Base-by-base conservation (phyloP, 2,888 invertebrate species). In the Ischnura elegans region DNA sequence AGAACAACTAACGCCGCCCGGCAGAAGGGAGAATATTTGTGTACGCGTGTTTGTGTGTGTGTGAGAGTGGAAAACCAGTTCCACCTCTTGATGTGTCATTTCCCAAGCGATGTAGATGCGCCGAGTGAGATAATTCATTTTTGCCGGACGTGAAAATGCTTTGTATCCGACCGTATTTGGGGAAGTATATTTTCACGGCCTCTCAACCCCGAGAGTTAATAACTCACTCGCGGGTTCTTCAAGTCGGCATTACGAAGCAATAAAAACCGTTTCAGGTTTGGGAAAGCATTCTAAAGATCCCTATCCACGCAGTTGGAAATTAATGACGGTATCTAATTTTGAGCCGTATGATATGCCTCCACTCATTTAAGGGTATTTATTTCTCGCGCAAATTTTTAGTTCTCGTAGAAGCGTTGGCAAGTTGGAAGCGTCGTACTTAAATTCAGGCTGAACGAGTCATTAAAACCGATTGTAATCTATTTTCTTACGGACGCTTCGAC, bases 61-160 rank as follows among this genome's bases (percentile, higher is more conserved):
- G 42, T 42, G 87, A 29, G 47, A 42, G 87, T 21, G 51, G 46
- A 6, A 55, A 90, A 86, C 86, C 86, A 86, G 90, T 55, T 87
- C 87, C 51, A 43, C 87, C 43, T 21, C 61, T n/a, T 90, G 90
- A 55, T 90, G 55, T 90, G 90, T 90, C 90, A 90, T 90, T 90
- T 42, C 61, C 43, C 55, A 76, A 76, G 76, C 76, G 76, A 76
- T 76, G 36, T 76, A 76, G 76, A 76, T 76, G 76, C 76, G 76
- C 36, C 29, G 76, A 76, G 76, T n/a, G 61, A 76, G 76, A 76
- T 76, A 76, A 76, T 76, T 76, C 36, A 76, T 76, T 76, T n/a
- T 76, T 16, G 76, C 76, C 76, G 76, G 76, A 76, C 76, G 76
- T 76, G 76, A 76, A 76, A 76, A 76, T 76, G 76, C 76, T 36